These are phyloP conservation scores for Geococcyx californianus DNA, from an alignment of 2,113 vertebrate genomes.

Conservation along the genomic window DNA sequence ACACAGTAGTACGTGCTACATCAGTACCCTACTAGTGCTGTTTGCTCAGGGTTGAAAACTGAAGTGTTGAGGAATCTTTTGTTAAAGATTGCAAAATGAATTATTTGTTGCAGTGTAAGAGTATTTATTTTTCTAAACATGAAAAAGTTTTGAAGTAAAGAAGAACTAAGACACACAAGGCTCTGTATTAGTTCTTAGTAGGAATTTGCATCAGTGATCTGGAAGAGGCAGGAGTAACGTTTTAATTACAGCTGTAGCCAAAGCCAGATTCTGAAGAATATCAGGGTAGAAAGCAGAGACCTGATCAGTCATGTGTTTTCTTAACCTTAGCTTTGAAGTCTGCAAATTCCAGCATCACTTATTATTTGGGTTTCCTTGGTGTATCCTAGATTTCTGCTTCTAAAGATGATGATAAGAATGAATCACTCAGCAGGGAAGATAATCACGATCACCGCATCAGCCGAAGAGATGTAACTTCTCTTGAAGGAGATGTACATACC, in stretches of 20 bases:
- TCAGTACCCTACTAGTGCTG: too few relatives aligned
- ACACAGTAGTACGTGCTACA: too few relatives aligned
- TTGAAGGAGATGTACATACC: slow-evolving; percentile 78
- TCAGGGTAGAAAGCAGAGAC: not conserved
- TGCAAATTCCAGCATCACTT: not conserved
- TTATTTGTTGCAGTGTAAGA: not conserved
- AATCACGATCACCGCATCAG: slow-evolving; percentile 70
- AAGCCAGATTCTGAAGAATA: not conserved
- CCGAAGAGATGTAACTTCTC: slow-evolving; percentile 76
- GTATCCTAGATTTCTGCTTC: slow-evolving; percentile 63
- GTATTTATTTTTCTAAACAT: not conserved
- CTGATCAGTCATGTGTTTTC: not conserved
- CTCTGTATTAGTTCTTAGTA: not conserved
- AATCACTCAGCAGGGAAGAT: slow-evolving; percentile 69
- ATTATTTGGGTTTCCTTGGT: not conserved
- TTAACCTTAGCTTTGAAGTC: not conserved
- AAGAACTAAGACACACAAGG: not conserved
- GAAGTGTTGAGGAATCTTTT: not conserved
- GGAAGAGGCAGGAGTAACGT: not conserved
- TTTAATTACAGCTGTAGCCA: not conserved
- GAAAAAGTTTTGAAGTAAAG: not conserved
- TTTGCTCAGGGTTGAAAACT: not conserved
- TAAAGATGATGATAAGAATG: slow-evolving; percentile 77
- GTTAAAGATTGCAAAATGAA: not conserved
- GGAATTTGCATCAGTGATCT: not conserved